Base-by-base conservation (phyloP, 2,888 invertebrate species). In the Nesidiocoris tenuis region DNA sequence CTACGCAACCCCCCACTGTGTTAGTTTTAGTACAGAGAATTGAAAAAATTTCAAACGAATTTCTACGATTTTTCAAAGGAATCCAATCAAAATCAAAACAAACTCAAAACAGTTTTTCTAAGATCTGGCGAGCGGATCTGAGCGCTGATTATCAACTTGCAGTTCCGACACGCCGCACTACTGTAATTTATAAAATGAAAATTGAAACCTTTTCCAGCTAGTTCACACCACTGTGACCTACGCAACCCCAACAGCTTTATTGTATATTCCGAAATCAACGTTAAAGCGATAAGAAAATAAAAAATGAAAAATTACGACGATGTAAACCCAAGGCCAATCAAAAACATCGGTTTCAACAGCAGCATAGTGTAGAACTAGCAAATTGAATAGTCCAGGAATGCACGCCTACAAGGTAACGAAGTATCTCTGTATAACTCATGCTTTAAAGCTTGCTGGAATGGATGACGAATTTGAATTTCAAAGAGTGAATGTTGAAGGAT, bases 211-310 rank as follows among this genome's bases (percentile, higher is more conserved):
- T 98, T 72, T 98, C 98, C 80, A 98, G 90, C 87, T 98, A 98
- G 87, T 98, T 98, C 84, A 98, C 94, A 79, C 98, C 98, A 84
- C 97, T 97, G 87, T 98, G 98, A 77, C 94, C 91, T 76, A 72
- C 39, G 55, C 63, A 64, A 25, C 61, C 71, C 71, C 25, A 39
- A 39, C 12, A 39, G 12, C n/a, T n/a, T n/a, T n/a, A n/a, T n/a
- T n/a, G n/a, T n/a, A n/a, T n/a, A n/a, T n/a, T n/a, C n/a, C n/a
- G n/a, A n/a, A n/a, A n/a, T n/a, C n/a, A n/a, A n/a, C n/a, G n/a
- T n/a, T n/a, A n/a, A n/a, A n/a, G n/a, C n/a, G n/a, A n/a, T n/a
- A n/a, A n/a, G n/a, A n/a, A n/a, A n/a, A n/a, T n/a, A n/a, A n/a
- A n/a, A n/a, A n/a, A n/a, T n/a, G n/a, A n/a, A n/a, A n/a, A n/a